Evolutionary conservation across 2,888 invertebrate species (phyloP).

Genomic region (Trichogramma dendrolimi): DNA sequence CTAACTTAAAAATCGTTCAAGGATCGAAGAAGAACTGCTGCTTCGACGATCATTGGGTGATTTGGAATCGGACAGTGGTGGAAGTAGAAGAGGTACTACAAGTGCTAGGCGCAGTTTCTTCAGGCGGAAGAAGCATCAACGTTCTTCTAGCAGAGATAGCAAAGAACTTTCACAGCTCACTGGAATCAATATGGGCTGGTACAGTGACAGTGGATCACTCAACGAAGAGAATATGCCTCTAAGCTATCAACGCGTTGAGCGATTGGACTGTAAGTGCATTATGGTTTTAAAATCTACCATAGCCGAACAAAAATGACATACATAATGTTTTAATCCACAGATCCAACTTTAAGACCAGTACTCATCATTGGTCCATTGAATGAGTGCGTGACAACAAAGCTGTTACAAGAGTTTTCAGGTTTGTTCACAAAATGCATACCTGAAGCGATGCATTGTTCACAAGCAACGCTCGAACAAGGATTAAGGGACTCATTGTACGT

Average conservation of each 20-base stretch:
- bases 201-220: conserved; percentile 80
- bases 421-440: conserved; percentile 78
- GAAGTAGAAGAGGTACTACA: conserved; percentile 76
- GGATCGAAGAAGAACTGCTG: conserved; percentile 83
- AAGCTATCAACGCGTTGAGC: conserved; percentile 86
- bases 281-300: not conserved
- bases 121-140: conserved; percentile 83
- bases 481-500: conserved; percentile 73
- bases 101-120: conserved; percentile 88
- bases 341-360: conserved; percentile 82
- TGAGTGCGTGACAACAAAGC: conserved; percentile 85
- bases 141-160: conserved; percentile 75
- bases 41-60: conserved; percentile 78
- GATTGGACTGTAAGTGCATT: conserved; percentile 75
- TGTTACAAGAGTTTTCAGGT: conserved; percentile 87
- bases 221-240: conserved; percentile 75
- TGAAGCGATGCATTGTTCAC: conserved; percentile 70
- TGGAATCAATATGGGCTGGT: conserved; percentile 85
- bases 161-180: conserved; percentile 92
- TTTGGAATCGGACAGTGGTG: conserved; percentile 62
- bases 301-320: not conserved
- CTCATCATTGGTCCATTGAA: conserved; percentile 87
- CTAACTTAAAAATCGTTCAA: conserved; percentile 45
- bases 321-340: conserved; percentile 53
- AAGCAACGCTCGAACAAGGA: conserved; percentile 75